A percentile compares a stretch with the other conserved stretches of the same genome.
Evolutionary conservation across 2,113 vertebrate genomes (phyloP).

Genomic region (Lipotes vexillifer): DNA sequence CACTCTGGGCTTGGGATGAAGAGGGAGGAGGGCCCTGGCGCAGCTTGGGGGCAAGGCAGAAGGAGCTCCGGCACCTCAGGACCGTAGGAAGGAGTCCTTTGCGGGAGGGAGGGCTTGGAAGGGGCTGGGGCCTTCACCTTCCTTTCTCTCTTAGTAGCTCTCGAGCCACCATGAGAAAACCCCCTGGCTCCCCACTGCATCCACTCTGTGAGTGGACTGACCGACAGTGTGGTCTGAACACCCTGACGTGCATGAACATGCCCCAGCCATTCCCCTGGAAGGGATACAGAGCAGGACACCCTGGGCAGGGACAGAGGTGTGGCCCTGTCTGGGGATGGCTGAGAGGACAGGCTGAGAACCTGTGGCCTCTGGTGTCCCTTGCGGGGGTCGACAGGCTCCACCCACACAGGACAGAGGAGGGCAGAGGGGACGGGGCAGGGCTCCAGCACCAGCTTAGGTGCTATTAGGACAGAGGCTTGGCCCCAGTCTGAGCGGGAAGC

Average conservation of each 20-base stretch:
- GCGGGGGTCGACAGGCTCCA: neutral
- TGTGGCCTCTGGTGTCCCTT: neutral
- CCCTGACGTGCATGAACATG: conserved; percentile 39
- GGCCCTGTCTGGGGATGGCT: neutral
- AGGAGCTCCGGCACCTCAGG: no score
- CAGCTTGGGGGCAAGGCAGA: neutral
- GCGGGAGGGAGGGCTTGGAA: neutral
- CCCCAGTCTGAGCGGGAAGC: neutral
- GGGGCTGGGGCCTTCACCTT: neutral
- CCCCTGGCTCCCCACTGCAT: neutral
- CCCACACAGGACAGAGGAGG: neutral
- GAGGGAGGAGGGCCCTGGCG: neutral
- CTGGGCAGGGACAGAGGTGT: neutral
- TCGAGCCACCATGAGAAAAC: neutral
- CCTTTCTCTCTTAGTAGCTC: neutral
- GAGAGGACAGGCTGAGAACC: neutral
- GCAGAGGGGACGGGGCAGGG: accelerated
- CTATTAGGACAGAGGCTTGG: neutral
- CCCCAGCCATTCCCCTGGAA: neutral
- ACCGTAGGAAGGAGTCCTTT: neutral
- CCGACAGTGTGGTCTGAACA: neutral
- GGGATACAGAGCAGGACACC: neutral
- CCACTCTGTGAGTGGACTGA: conserved; percentile 44
- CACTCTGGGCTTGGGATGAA: neutral
- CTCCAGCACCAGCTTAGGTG: no score